A percentile compares a stretch with the other conserved stretches of the same genome.
These are phyloP conservation scores for Fragum fragum DNA, from an alignment of 2,888 invertebrate species.

Conservation along the genomic window DNA sequence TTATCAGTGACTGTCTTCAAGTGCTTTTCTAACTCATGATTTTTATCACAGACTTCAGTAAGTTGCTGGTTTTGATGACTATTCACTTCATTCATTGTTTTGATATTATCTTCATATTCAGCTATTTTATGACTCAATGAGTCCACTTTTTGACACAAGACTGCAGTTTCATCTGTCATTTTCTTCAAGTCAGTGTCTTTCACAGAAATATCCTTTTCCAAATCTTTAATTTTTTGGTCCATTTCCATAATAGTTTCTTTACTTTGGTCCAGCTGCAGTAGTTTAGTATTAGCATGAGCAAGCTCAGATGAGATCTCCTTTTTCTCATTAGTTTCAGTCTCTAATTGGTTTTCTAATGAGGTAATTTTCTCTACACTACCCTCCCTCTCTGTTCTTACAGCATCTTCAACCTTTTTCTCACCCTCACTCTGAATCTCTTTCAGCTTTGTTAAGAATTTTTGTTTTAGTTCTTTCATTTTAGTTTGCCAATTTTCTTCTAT, in stretches of 20 bases:
- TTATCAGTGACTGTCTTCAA: conserved; percentile 36
- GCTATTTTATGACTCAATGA: neutral
- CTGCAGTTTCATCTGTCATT: neutral
- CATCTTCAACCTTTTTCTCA: conserved; percentile 53
- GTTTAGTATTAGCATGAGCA: conserved; percentile 77
- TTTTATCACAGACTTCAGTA: conserved; percentile 45
- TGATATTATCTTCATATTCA: conserved; percentile 2
- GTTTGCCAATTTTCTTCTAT: conserved; percentile 71
- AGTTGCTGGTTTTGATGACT: conserved; percentile 17
- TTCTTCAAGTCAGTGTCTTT: conserved; percentile 29
- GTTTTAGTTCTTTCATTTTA: conserved; percentile 78
- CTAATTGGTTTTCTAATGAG: conserved; percentile 63
- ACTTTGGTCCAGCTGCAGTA: conserved; percentile 76
- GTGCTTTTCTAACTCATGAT: conserved; percentile 43
- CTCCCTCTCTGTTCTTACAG: conserved; percentile 54
- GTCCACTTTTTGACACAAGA: neutral
- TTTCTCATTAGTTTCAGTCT: conserved; percentile 70
- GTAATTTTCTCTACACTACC: conserved; percentile 58
- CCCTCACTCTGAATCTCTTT: conserved; percentile 76
- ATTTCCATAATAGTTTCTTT: conserved; percentile 76
- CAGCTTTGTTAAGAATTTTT: conserved; percentile 79
- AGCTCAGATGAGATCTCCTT: conserved; percentile 76
- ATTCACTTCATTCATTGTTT: conserved; percentile 23
- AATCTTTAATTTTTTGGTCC: conserved; percentile 64
- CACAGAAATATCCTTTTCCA: conserved; percentile 25